Base-by-base conservation (phyloP, 2,888 invertebrate genomes). In the Torymus texanus region DNA sequence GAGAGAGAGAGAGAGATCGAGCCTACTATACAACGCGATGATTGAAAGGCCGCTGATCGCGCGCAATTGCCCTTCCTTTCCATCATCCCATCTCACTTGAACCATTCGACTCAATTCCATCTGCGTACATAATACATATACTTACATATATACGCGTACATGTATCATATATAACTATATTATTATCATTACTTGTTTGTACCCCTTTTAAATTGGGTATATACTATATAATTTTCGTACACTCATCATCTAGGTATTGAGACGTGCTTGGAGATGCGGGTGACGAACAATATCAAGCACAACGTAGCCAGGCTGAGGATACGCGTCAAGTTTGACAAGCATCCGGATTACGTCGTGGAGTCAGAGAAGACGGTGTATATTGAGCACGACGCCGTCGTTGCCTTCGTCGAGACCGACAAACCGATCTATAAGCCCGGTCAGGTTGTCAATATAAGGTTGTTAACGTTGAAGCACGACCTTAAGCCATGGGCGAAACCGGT, bases 381-480 rank as follows among this genome's bases (percentile, higher is more conserved):
- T 14, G 91, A 92, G 51, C 91, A 92, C n/a, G 89, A 92, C n/a
- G 91, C 92, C 21, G 87, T 91, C 4, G 90, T 93, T 14, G 88
- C 93, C 0, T 91, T 93, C 59, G 89, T 93, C 0, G 92, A 93
- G 82, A 92, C 93, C 0, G 94, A 94, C 82, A 91, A 93, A 14
- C 91, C 92, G 0, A 89, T 93, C 12, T 94, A 94, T 87, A 90
- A 93, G 16, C 93, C 93, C 0, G 93, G 93, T 0, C 93, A 94
- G 76, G 91, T 90, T 5, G 90, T 94, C 62, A 90, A 91, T 16
- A 90, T 92, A n/a, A 90, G 94, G 58, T 88, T 93, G 0, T 86
- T 93, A 5, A 91, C 91, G 3, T 87, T 94, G 13, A 92, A 91
- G 73, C 91, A 92, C 0, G 92, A 93, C 81, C 88, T 94, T 21